phyloP scores from a whole-genome alignment of 2,888 invertebrate genomes.

The Frankliniella intonsa region DNA sequence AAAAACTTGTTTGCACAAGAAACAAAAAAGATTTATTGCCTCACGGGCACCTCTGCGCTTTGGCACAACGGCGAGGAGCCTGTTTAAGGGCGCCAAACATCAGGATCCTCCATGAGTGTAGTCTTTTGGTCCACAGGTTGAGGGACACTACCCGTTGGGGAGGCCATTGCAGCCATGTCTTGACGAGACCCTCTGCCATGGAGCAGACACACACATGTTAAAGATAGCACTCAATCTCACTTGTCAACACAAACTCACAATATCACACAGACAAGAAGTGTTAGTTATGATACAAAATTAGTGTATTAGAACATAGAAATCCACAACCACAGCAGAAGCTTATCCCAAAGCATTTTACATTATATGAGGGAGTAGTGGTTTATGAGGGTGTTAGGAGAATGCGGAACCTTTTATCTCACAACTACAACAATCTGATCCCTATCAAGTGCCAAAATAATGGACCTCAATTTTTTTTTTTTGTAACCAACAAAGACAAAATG shows the following conservation, averaged over 20 bases:
- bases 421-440: too few species aligned
- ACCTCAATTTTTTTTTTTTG: too few species aligned
- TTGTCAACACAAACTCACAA: not conserved
- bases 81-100: slow-evolving; percentile 70
- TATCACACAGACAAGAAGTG: slow-evolving; percentile 31
- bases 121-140: slow-evolving; percentile 63
- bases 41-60: slow-evolving; percentile 30
- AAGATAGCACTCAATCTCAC: slow-evolving; percentile 8
- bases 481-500: too few species aligned
- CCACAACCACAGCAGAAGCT: slow-evolving; percentile 25
- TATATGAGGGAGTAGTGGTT: not conserved
- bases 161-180: slow-evolving; percentile 78
- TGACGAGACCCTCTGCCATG: slow-evolving; percentile 69
- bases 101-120: slow-evolving; percentile 87
- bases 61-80: slow-evolving; percentile 55
- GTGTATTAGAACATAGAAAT: slow-evolving; percentile 28
- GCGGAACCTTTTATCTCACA: too few species aligned
- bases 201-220: slow-evolving; percentile 28
- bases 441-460: too few species aligned
- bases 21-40: slow-evolving; percentile 17
- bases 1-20: slow-evolving; percentile 12
- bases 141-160: slow-evolving; percentile 56
- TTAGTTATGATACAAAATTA: not conserved
- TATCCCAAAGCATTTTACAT: not conserved
- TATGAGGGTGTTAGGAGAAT: too few species aligned